These are phyloP conservation scores for Latrodectus geometricus DNA, from an alignment of 1,140 invertebrate genomes.

Conservation along the genomic window DNA sequence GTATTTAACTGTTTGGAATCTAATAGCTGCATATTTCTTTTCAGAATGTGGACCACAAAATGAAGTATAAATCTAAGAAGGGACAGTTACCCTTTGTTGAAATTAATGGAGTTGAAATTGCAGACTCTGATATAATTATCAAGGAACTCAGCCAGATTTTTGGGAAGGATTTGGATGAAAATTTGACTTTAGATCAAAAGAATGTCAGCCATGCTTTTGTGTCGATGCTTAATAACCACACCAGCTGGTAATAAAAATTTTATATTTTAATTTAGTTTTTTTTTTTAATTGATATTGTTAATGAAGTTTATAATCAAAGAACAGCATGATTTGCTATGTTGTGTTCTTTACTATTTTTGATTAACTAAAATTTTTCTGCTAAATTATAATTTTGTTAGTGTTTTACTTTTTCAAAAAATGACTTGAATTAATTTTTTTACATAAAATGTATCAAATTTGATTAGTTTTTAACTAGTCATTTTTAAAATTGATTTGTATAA, in stretches of 20 bases:
- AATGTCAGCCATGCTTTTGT: constrained; percentile 92
- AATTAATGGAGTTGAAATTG: constrained; percentile 91
- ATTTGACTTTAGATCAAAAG: constrained; percentile 84
- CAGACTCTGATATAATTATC: constrained; percentile 89
- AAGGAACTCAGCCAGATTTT: constrained; percentile 85
- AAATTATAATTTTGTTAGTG: too few relatives aligned
- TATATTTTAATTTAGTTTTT: background rate
- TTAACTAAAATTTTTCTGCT: too few relatives aligned
- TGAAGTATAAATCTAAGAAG: constrained; percentile 92
- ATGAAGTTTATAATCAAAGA: too few relatives aligned
- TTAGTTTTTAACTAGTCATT: too few relatives aligned
- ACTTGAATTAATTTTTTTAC: too few relatives aligned
- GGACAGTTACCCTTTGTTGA: constrained; percentile 93
- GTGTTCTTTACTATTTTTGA: too few relatives aligned
- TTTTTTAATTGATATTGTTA: too few relatives aligned
- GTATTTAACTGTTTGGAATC: too few relatives aligned
- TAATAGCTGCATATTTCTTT: constrained; percentile 67
- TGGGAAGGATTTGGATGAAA: constrained; percentile 83
- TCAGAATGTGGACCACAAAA: constrained; percentile 94
- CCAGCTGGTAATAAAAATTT: constrained; percentile 77
- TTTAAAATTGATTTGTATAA: too few relatives aligned
- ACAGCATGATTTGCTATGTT: too few relatives aligned
- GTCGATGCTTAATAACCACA: constrained; percentile 94
- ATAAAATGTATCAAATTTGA: too few relatives aligned
- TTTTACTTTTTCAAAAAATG: too few relatives aligned